Evolutionary conservation across 2,113 vertebrate genomes (phyloP), one percentile per base, ranked within the genome.

Genomic region (Emberiza fucata): DNA sequence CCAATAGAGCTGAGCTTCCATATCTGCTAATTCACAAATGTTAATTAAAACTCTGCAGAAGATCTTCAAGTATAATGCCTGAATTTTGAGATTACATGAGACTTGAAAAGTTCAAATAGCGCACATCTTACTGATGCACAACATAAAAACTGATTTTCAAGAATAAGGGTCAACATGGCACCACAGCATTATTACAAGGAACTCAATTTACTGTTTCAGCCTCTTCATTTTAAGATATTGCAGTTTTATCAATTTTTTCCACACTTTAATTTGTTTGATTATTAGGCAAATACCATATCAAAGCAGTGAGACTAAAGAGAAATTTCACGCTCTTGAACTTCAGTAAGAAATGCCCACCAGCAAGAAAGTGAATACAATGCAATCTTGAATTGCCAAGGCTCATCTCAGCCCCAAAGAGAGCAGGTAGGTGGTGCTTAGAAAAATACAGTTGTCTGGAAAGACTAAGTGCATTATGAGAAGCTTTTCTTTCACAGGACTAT

Each of bases 311-410:
- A 97, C 97, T 96, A 97, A 98, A 97, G 97, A 90, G 96, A 97
- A 97, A 98, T 98, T 97, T 97, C 97, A 97, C 17, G 72, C 97
- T 97, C 78, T 96, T 96, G 90, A 97, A 97, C 96, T 98, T 97
- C 94, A 95, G 93, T 76, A 68, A 97, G 93, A 95, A 97, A 96
- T 96, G 96, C 97, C 97, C 93, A 90, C 91, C 89, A 98, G 98
- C 97, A 94, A 97, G 85, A 97, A 97, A 96, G 81, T 71, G 95
- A 97, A 97, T 82, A 95, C 88, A 97, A 96, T 83, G 87, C 92
- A 94, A 96, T 95, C 94, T 95, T 64, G 90, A 96, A 95, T 95
- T 97, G 96, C 95, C 93, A 92, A 94, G 87, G 91, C 95, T 97
- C 95, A 92, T 96, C 94, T 88, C 69, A 88, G 91, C 95, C 93